Conservation (phyloP, 2,888 invertebrate species). For the Aspidiotus destructor region DNA sequence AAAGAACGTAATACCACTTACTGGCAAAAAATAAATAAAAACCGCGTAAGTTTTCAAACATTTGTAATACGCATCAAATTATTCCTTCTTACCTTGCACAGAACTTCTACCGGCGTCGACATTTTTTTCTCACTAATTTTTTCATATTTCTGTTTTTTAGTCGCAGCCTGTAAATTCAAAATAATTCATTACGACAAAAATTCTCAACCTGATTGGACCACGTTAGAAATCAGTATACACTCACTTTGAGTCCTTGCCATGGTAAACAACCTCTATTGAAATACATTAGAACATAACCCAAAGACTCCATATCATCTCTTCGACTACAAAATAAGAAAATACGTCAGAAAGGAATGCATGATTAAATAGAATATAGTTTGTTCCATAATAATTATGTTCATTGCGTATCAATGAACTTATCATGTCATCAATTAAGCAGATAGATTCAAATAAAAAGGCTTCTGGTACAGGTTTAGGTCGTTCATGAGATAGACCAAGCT, state of each 20-base stretch:
- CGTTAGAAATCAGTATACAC: background rate
- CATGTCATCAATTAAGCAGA: background rate
- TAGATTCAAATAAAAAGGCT: too few species aligned
- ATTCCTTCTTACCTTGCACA: constrained; percentile 69
- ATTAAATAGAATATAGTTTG: background rate
- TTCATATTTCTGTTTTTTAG: constrained; percentile 98
- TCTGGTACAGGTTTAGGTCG: too few species aligned
- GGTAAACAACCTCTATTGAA: constrained; percentile 68
- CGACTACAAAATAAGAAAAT: constrained; percentile 51
- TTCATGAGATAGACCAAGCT: too few species aligned
- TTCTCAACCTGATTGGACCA: background rate
- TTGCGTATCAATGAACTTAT: background rate
- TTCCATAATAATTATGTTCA: background rate
- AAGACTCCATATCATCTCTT: constrained; percentile 97
- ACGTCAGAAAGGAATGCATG: background rate
- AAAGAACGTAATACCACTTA: background rate
- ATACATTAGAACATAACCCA: constrained; percentile 99
- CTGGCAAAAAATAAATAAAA: background rate
- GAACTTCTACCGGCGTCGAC: constrained; percentile 95
- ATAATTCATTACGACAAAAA: background rate
- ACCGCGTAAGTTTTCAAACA: too few species aligned
- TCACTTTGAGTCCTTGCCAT: constrained; percentile 54
- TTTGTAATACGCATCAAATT: too few species aligned
- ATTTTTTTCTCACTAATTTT: constrained; percentile 99
- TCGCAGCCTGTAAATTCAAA: constrained; percentile 61